A percentile compares a stretch with the other conserved stretches of the same genome.
These are phyloP conservation scores for Polietes domitor DNA, from an alignment of 2,888 invertebrate species.

Conservation along the genomic window DNA sequence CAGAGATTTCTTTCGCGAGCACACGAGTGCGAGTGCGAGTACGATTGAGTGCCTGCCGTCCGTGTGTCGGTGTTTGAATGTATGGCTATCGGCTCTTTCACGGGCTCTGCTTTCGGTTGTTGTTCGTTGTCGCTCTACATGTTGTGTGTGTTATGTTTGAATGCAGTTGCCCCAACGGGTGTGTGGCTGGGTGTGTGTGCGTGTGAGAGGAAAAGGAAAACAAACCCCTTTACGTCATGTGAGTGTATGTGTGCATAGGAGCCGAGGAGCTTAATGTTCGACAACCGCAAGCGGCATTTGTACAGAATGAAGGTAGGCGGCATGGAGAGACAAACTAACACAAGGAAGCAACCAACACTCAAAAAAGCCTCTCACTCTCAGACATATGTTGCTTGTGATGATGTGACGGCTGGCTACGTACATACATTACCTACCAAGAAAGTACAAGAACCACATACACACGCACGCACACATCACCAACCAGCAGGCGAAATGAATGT, in stretches of 20 bases:
- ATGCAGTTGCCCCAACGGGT: slow-evolving; percentile 56
- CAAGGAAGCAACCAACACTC: background rate
- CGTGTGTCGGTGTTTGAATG: background rate
- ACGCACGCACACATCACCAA: background rate
- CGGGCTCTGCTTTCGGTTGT: background rate
- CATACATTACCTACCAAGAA: too few species aligned
- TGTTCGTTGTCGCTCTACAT: background rate
- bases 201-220: slow-evolving; percentile 1
- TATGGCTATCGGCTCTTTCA: background rate
- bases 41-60: background rate
- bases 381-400: background rate
- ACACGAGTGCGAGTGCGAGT: slow-evolving; percentile 20
- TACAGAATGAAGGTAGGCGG: background rate
- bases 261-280: background rate
- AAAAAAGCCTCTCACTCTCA: background rate
- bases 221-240: background rate
- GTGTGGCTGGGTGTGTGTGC: background rate
- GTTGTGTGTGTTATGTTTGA: slow-evolving; percentile 39
- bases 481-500: background rate
- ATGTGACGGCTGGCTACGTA: too few species aligned
- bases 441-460: background rate
- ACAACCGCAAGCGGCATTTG: background rate
- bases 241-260: background rate
- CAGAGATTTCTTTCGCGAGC: slow-evolving; percentile 57
- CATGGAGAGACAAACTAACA: background rate